Conservation (phyloP, 2,888 invertebrate genomes). For the Chrysolina oricalcia region DNA sequence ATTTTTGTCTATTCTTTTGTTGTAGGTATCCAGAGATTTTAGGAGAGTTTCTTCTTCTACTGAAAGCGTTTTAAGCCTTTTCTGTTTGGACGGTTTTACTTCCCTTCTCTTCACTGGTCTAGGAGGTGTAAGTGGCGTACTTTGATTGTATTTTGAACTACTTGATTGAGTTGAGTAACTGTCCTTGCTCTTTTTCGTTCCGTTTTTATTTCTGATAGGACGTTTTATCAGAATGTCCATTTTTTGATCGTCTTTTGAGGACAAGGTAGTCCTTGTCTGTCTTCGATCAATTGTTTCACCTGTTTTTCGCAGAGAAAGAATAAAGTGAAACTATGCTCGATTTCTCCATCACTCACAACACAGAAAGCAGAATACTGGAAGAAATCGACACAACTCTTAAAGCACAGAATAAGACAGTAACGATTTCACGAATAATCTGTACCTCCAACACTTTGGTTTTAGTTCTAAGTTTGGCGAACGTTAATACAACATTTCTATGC, state of each 20-base stretch:
- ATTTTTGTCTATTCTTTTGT: conserved; percentile 64
- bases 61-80: conserved; percentile 57
- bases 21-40: conserved; percentile 61
- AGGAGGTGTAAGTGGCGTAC: neutral
- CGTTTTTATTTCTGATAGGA: conserved; percentile 31
- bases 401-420: conserved; percentile 14
- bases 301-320: conserved; percentile 37
- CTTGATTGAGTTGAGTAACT: conserved; percentile 38
- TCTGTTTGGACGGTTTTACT: conserved; percentile 47
- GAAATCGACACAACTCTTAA: conserved; percentile 17
- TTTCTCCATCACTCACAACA: conserved; percentile 44
- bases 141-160: conserved; percentile 45
- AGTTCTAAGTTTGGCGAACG: neutral
- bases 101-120: conserved; percentile 53
- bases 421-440: conserved; percentile 21
- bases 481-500: conserved; percentile 22
- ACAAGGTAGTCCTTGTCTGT: neutral
- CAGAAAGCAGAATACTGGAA: conserved; percentile 46
- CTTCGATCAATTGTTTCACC: conserved; percentile 40
- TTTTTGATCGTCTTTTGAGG: conserved; percentile 37
- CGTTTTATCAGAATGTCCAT: conserved; percentile 47
- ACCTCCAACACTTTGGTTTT: neutral
- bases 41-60: conserved; percentile 64
- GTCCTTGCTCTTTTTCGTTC: conserved; percentile 45
- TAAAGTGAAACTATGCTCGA: conserved; percentile 12